Base-by-base conservation (phyloP, 1,140 invertebrate genomes). In the Drosophila busckii region DNA sequence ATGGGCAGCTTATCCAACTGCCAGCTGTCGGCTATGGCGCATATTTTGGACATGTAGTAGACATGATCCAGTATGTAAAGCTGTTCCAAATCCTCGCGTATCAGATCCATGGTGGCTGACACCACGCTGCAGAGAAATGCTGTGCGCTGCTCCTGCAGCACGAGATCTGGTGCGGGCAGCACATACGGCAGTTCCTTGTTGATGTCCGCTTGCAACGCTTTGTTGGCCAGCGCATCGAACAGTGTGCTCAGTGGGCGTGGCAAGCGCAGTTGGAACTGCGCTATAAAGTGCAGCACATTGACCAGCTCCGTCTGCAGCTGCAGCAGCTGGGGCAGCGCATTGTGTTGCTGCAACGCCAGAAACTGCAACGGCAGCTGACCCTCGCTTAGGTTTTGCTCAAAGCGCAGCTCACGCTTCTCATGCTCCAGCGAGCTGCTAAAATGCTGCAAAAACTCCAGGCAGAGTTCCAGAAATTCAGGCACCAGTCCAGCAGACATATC, bases 231-330 rank as follows among this genome's bases (percentile, higher is more conserved):
- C 41, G 87, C 49, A 82, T 97, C 94, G 71, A 96, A 98, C 2
- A 98, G 88, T 62, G 91, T 90, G 83, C 90, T 90, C 61, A 96
- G 84, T 17, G 94, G 91, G 84, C 93, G 94, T 17, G 91, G 86
- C 50, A 91, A 88, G 84, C 93, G 96, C 20, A 97, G 84, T 63
- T 91, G 92, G 71, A 97, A 96, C 34, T 90, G 89, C 6, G 94
- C 91, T 50, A 96, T 91, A 82, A 96, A 94, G 54, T 94, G 91
- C 29, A 97, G 88, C 1, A 94, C 91, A 35, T 92, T 89, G 5
- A 92, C 91, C 5, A 97, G 88, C 87, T 96, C 93, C 58, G 92
- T 92, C 84, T 97, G 95, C 50, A 96, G 88, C 61, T 93, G 90
- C 2, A 97, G 85, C 45, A 96, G 88, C 61, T 94, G 91, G 54